Conservation (phyloP, 2,113 vertebrate genomes). For the Erythrocebus patas region DNA sequence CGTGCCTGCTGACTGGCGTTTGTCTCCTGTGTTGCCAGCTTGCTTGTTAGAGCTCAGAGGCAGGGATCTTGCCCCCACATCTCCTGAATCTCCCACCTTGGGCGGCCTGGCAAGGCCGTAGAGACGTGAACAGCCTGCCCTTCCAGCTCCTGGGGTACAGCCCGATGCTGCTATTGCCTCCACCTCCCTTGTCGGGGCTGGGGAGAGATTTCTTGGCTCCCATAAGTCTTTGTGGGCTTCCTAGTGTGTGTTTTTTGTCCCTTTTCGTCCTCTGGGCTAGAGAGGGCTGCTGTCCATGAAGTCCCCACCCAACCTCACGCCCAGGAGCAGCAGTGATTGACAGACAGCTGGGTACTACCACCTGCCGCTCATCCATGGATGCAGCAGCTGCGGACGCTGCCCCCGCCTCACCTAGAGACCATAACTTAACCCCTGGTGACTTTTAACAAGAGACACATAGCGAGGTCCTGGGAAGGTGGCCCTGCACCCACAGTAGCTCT, state of each 20-base stretch:
- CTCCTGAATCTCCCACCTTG: not conserved
- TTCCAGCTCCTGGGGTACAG: not conserved
- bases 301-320: not conserved
- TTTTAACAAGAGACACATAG: not conserved
- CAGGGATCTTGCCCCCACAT: not conserved
- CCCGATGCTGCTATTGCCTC: accelerated
- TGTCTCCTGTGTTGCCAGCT: no score
- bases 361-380: not conserved
- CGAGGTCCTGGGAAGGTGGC: accelerated
- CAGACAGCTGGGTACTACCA: not conserved
- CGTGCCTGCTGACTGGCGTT: not conserved
- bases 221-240: not conserved
- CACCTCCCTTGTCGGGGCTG: not conserved
- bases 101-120: not conserved
- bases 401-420: accelerated
- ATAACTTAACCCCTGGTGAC: not conserved
- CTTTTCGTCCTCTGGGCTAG: not conserved
- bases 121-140: not conserved
- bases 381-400: not conserved
- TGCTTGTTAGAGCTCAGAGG: not conserved
- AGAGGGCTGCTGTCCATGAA: not conserved
- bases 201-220: not conserved
- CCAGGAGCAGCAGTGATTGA: not conserved
- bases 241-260: not conserved
- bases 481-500: not conserved